Conservation (phyloP, 2,888 invertebrate species). For the Mythimna impura region DNA sequence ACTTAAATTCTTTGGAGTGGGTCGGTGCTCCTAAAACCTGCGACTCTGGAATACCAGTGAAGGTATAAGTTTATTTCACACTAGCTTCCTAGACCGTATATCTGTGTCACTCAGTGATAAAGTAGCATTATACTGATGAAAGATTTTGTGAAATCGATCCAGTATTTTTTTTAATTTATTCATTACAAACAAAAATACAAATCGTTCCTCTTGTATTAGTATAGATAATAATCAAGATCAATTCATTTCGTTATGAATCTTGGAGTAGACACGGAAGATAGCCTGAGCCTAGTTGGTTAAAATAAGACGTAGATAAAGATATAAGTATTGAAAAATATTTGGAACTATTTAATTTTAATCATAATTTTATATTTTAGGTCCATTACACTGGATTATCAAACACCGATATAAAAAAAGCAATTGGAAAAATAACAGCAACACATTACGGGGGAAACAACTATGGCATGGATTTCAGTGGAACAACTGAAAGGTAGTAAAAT, state of each 20-base stretch:
- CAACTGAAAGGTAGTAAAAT: constrained; percentile 70
- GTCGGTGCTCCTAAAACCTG: constrained; percentile 14
- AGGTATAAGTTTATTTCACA: constrained; percentile 24
- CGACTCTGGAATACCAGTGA: constrained; percentile 47
- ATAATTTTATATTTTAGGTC: constrained; percentile 35
- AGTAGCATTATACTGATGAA: too few relatives aligned
- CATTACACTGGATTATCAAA: constrained; percentile 59
- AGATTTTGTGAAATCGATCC: too few relatives aligned
- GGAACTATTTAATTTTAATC: not conserved
- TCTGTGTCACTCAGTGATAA: too few relatives aligned
- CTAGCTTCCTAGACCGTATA: too few relatives aligned
- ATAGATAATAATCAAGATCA: not conserved
- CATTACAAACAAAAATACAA: too few relatives aligned
- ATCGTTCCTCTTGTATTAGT: not conserved
- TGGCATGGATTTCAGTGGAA: constrained; percentile 83
- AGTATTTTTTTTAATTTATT: too few relatives aligned
- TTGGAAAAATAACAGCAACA: constrained; percentile 60
- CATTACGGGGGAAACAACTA: constrained; percentile 53
- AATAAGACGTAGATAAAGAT: not conserved
- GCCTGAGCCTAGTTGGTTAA: not conserved
- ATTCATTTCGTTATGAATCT: not conserved
- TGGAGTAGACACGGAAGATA: not conserved
- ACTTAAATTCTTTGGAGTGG: constrained; percentile 53
- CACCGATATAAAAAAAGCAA: constrained; percentile 72
- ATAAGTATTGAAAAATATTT: constrained; percentile 1